These are phyloP conservation scores for Tadarida brasiliensis DNA, from an alignment of 2,797 vertebrate genomes.

Conservation along the genomic window DNA sequence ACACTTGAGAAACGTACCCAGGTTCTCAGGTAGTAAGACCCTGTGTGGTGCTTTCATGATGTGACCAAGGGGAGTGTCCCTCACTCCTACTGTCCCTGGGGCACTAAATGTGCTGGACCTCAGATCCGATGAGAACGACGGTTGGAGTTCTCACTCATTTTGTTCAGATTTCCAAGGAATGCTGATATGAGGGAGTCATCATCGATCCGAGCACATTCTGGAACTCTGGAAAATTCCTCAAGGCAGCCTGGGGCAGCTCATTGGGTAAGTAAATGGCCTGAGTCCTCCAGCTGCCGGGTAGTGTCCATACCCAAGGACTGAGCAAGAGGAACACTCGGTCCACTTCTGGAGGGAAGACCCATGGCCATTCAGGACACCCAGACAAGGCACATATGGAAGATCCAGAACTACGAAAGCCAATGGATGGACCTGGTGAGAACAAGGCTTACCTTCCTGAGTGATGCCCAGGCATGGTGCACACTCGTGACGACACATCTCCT, in stretches of 20 bases:
- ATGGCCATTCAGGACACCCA: neutral
- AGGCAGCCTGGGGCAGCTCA: accelerated
- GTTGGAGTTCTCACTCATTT: conserved; percentile 7
- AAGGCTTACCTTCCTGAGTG: neutral
- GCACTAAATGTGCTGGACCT: neutral
- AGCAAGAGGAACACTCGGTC: neutral
- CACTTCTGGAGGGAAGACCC: no score
- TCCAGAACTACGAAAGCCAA: neutral
- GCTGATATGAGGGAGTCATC: neutral
- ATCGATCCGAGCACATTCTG: neutral
- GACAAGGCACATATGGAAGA: no score
- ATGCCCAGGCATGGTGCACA: accelerated
- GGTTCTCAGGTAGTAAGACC: neutral
- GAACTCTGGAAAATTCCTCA: accelerated
- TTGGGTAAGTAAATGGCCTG: neutral
- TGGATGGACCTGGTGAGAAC: neutral
- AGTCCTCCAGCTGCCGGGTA: neutral
- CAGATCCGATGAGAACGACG: neutral
- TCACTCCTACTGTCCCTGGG: neutral
- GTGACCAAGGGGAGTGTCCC: neutral
- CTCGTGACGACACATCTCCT: accelerated
- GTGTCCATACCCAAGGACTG: accelerated
- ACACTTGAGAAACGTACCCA: neutral
- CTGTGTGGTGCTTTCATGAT: no score
- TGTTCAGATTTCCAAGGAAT: conserved; percentile 49